These are phyloP conservation scores for Macropodus opercularis DNA, from an alignment of 2,797 vertebrate genomes.

Conservation along the genomic window DNA sequence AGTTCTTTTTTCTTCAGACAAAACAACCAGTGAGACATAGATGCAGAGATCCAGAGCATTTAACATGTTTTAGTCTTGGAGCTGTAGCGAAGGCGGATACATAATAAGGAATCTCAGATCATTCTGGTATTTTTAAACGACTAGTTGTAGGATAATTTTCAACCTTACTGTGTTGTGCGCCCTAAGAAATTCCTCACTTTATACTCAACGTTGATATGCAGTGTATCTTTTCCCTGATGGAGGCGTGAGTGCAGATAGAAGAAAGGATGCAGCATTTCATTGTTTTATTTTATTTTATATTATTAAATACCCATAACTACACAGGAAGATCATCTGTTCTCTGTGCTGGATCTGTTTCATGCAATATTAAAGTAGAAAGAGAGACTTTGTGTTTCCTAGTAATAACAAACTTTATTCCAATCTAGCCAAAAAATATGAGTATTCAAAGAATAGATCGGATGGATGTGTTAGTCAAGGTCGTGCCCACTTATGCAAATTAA, in stretches of 20 bases:
- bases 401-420: constrained; percentile 15
- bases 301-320: constrained; percentile 28
- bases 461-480: constrained; percentile 8
- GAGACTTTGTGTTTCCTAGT: background rate
- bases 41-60: constrained; percentile 1
- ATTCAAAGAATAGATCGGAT: constrained; percentile 12
- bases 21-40: background rate
- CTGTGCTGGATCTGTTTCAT: background rate
- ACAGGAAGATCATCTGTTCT: constrained; percentile 11
- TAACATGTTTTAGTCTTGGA: constrained; percentile 3
- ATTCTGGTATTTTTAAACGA: background rate
- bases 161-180: too few relatives aligned
- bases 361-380: constrained; percentile 15
- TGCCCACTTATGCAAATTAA: constrained; percentile 9
- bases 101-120: constrained; percentile 14
- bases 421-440: constrained; percentile 4
- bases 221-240: too few relatives aligned
- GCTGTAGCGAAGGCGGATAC: background rate
- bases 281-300: too few relatives aligned
- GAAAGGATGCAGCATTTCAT: too few relatives aligned
- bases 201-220: too few relatives aligned
- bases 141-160: constrained; percentile 8
- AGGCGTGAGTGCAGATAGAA: too few relatives aligned
- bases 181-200: too few relatives aligned
- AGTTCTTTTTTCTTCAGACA: constrained; percentile 7